A percentile compares a stretch with the other conserved stretches of the same genome.
Conservation (phyloP, 2,113 vertebrate species). For the Pelmatolapia mariae region DNA sequence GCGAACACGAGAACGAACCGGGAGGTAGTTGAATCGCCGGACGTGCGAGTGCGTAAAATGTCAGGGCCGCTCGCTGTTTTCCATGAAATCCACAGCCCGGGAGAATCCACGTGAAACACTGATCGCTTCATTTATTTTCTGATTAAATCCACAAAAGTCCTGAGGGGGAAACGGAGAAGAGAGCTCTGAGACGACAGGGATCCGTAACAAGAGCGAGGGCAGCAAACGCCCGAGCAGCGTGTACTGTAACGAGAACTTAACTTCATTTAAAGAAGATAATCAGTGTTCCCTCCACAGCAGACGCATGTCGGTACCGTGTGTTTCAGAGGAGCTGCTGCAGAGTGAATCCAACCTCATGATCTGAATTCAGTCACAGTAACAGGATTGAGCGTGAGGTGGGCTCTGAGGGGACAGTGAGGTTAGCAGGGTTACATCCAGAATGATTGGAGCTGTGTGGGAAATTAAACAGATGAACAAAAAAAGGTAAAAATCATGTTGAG, state of each 20-base stretch:
- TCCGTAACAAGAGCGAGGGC: neutral
- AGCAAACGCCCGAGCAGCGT: neutral
- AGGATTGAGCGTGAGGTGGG: neutral
- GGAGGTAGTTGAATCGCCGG: neutral
- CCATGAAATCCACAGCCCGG: neutral
- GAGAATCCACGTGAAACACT: neutral
- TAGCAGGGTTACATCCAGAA: neutral
- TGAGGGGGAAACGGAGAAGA: neutral
- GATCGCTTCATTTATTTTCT: neutral
- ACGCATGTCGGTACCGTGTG: fast-evolving
- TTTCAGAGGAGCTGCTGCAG: neutral
- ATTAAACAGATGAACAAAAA: neutral
- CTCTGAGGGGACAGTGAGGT: neutral
- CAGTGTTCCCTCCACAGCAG: neutral
- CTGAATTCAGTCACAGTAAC: neutral
- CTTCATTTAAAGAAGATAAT: neutral
- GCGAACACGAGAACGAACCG: neutral
- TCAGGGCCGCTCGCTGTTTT: neutral
- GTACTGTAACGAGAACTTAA: neutral
- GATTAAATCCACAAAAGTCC: neutral
- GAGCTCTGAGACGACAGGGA: neutral
- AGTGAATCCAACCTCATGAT: neutral
- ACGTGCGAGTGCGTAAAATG: neutral
- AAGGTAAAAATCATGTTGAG: neutral
- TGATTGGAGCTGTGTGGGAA: fast-evolving